phyloP scores from a whole-genome alignment of 2,797 vertebrate species.

The Eleutherodactylus coqui region DNA sequence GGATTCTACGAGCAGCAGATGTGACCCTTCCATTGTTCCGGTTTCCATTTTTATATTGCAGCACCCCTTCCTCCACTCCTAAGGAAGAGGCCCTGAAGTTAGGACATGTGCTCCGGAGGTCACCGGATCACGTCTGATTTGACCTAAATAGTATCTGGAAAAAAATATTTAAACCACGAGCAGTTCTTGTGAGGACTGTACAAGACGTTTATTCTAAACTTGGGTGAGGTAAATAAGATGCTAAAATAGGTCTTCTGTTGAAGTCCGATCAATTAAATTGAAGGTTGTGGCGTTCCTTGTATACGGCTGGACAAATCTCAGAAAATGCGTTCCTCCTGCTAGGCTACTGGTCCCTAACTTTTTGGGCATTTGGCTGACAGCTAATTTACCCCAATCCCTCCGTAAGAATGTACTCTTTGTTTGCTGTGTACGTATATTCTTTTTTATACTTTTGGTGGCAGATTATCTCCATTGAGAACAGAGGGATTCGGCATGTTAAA shows the following conservation, averaged over 20 bases:
- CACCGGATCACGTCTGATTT: conserved; percentile 7
- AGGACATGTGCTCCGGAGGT: conserved; percentile 12
- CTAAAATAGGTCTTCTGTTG: background rate
- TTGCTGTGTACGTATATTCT: too few species aligned
- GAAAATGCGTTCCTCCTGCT: too few species aligned
- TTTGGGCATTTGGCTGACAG: too few species aligned
- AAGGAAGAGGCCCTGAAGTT: conserved; percentile 38
- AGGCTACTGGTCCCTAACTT: too few species aligned
- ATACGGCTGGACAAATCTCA: too few species aligned
- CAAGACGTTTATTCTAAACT: background rate
- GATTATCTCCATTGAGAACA: too few species aligned
- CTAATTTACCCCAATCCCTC: too few species aligned
- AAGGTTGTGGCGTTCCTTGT: too few species aligned
- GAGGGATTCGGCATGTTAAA: too few species aligned
- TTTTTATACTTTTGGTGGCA: too few species aligned
- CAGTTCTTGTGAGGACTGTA: background rate
- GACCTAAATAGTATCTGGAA: background rate
- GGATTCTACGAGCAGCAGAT: conserved; percentile 37
- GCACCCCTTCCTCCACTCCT: background rate
- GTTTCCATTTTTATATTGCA: conserved; percentile 28
- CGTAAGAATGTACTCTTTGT: too few species aligned
- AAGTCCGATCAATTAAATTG: background rate
- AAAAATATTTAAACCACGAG: background rate
- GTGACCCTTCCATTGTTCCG: conserved; percentile 44
- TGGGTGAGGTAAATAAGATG: background rate